Conservation (phyloP, 2,888 invertebrate genomes). For the Mimas tiliae region DNA sequence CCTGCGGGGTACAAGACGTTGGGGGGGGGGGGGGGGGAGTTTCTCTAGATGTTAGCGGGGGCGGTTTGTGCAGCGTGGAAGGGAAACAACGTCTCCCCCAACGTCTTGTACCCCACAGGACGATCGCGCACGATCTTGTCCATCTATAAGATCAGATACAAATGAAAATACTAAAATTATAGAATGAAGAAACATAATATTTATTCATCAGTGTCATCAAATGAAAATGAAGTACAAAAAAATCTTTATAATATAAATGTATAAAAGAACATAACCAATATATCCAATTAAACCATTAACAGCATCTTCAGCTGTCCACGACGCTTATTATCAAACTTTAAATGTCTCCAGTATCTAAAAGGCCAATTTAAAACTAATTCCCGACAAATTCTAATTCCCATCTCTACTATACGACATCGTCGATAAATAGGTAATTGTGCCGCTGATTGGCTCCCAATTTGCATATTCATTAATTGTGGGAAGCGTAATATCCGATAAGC, state of each 20-base stretch:
- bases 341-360: neutral
- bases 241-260: neutral
- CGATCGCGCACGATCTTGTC: too few species aligned
- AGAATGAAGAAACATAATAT: neutral
- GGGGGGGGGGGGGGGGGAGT: too few species aligned
- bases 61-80: too few species aligned
- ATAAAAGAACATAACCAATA: neutral
- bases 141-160: too few species aligned
- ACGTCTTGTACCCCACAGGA: too few species aligned
- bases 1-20: too few species aligned
- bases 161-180: too few species aligned
- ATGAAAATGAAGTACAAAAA: neutral
- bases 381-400: conserved; percentile 17
- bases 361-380: conserved; percentile 9
- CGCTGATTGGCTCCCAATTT: conserved; percentile 21
- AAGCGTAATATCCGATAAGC: conserved; percentile 6
- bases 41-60: too few species aligned
- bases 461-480: conserved; percentile 20
- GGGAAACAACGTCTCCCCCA: too few species aligned
- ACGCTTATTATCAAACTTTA: neutral
- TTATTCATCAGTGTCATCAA: neutral
- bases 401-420: conserved; percentile 10
- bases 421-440: conserved; percentile 19
- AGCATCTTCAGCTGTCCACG: neutral
- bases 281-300: neutral